Conservation (phyloP, 2,113 vertebrate species). For the Anthoscopus minutus region DNA sequence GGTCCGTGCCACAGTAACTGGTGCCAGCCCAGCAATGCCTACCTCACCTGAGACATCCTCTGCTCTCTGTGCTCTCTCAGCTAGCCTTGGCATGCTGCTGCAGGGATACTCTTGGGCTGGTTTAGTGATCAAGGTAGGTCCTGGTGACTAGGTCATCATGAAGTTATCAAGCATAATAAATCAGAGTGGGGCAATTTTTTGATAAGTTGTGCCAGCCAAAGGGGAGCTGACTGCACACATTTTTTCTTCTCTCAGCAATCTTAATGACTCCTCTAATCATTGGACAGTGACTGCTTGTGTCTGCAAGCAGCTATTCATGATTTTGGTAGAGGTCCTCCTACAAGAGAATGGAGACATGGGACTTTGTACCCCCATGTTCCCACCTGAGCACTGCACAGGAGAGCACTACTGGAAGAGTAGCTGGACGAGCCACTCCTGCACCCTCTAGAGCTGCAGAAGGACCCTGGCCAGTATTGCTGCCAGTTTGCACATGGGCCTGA, state of each 20-base stretch:
- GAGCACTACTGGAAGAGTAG: not conserved
- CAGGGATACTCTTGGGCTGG: not conserved
- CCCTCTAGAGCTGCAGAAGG: not conserved
- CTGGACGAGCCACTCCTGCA: not conserved
- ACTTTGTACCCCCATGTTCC: not conserved
- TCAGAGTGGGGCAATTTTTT: not conserved
- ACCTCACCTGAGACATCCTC: not conserved
- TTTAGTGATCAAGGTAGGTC: not conserved
- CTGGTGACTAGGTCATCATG: not conserved
- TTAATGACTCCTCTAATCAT: not conserved
- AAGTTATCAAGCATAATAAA: not conserved
- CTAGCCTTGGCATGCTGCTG: not conserved
- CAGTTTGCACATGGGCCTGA: accelerated
- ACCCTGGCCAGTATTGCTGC: accelerated
- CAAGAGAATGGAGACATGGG: not conserved
- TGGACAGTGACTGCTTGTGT: not conserved
- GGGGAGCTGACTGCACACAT: not conserved
- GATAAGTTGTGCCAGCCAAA: not conserved
- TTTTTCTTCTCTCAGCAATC: not conserved
- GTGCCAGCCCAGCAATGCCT: not conserved
- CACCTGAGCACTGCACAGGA: not conserved
- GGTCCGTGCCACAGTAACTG: not conserved
- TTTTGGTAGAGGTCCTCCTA: not conserved
- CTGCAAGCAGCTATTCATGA: not conserved
- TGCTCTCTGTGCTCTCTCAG: not conserved